Evolutionary conservation across 1,140 invertebrate genomes (phyloP).

Genomic region (Steinernema khuongi): DNA sequence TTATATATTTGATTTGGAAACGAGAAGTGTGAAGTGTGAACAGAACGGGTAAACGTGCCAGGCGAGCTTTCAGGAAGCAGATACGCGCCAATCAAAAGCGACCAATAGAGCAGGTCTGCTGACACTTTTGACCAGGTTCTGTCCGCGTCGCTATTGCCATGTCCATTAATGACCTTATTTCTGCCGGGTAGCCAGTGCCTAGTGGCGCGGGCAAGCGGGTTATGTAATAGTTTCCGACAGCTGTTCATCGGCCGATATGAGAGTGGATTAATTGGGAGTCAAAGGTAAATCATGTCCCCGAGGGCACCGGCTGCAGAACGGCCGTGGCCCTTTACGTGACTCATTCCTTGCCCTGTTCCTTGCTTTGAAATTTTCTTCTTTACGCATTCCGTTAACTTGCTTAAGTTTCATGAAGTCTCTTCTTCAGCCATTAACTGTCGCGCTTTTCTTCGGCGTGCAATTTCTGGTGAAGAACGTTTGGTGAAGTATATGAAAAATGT

Average conservation of each 20-base stretch:
- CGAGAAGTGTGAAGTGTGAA: not conserved
- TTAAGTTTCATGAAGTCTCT: too few species aligned
- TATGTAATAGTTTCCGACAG: slow-evolving; percentile 17
- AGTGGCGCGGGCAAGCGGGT: not conserved
- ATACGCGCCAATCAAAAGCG: too few species aligned
- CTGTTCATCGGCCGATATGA: not conserved
- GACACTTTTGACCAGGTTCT: not conserved
- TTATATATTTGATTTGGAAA: slow-evolving; percentile 6
- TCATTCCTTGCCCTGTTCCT: not conserved
- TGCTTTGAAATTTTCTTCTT: not conserved
- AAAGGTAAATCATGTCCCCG: slow-evolving; percentile 9
- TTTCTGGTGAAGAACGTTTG: too few species aligned
- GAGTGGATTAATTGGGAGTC: slow-evolving; percentile 11
- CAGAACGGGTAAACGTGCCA: too few species aligned
- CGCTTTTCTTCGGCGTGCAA: too few species aligned
- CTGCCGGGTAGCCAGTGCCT: not conserved
- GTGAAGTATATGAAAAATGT: too few species aligned
- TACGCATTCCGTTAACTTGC: not conserved
- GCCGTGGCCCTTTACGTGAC: too few species aligned
- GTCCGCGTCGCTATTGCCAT: not conserved
- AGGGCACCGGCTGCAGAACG: not conserved
- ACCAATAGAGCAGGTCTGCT: too few species aligned
- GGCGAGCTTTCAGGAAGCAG: too few species aligned
- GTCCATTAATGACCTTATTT: slow-evolving; percentile 17
- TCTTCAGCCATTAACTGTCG: too few species aligned